These are phyloP conservation scores for Colossoma macropomum DNA, from an alignment of 2,113 vertebrate species.

Conservation along the genomic window DNA sequence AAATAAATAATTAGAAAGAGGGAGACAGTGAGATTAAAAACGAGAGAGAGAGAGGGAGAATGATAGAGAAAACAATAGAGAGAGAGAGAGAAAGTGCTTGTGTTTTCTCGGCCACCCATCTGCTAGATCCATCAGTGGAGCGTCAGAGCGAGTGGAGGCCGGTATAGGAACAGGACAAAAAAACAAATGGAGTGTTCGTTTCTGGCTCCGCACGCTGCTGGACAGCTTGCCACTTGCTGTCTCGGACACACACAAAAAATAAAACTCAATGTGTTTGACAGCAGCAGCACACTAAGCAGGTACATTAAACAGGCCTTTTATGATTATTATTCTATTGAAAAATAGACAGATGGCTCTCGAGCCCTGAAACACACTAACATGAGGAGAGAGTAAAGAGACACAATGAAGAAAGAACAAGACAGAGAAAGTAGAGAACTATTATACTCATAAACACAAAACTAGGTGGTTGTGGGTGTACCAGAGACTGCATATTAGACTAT, in stretches of 20 bases:
- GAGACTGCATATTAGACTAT: neutral
- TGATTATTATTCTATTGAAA: constrained; percentile 54
- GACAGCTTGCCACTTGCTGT: constrained; percentile 37
- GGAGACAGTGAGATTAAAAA: neutral
- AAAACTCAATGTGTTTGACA: constrained; percentile 48
- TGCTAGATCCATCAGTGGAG: constrained; percentile 50
- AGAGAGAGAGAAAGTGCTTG: neutral
- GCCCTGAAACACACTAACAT: constrained; percentile 16
- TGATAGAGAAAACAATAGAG: neutral
- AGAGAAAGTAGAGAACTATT: constrained; percentile 15
- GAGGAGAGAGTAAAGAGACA: neutral
- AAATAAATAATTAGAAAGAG: too few relatives aligned
- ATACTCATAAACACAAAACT: neutral
- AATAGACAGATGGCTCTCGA: constrained; percentile 10
- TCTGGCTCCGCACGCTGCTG: constrained; percentile 36
- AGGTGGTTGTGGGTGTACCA: neutral
- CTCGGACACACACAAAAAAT: constrained; percentile 45
- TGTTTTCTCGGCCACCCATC: constrained; percentile 29
- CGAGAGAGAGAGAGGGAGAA: neutral
- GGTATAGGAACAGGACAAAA: constrained; percentile 33
- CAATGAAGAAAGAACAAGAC: constrained; percentile 15
- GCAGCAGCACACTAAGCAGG: constrained; percentile 41
- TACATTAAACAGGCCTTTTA: constrained; percentile 50
- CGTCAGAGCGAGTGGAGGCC: constrained; percentile 30
- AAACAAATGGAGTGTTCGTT: constrained; percentile 37